Conservation (phyloP, 2,113 vertebrate genomes). For the Psilopsiagon aymara region DNA sequence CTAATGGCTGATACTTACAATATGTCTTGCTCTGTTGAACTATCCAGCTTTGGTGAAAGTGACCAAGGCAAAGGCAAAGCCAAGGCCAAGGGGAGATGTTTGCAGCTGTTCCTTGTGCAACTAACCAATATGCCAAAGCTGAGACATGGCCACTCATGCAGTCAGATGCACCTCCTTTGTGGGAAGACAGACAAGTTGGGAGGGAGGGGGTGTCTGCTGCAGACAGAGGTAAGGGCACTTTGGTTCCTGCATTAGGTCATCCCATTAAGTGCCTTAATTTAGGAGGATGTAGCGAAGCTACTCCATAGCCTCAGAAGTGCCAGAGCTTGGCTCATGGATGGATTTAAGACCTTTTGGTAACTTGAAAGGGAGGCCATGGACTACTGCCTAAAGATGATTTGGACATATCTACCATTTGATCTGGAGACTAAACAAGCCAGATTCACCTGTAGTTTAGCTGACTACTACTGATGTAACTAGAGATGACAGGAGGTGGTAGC, state of each 20-base stretch:
- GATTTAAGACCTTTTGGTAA: not conserved
- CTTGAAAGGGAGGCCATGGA: not conserved
- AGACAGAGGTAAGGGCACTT: not conserved
- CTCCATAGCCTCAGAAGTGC: not conserved
- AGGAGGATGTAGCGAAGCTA: not conserved
- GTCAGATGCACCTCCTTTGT: not conserved
- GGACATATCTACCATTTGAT: not conserved
- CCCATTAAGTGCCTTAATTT: not conserved
- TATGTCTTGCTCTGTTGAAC: not conserved
- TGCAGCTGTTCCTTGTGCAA: not conserved
- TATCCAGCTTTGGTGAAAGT: not conserved
- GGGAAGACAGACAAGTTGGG: not conserved
- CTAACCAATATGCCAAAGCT: not conserved
- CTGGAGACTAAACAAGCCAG: not conserved
- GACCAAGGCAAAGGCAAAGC: not conserved
- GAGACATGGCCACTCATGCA: not conserved
- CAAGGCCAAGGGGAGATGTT: not conserved
- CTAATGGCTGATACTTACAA: rapidly evolving
- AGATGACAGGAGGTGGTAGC: not conserved
- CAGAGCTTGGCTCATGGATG: not conserved
- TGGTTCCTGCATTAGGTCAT: not conserved
- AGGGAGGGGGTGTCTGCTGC: not conserved
- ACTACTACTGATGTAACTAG: not conserved
- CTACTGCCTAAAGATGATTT: not conserved
- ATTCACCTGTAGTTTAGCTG: not conserved